Percentiles rank a stretch among this genome's conserved stretches.
These are phyloP conservation scores for Holacanthella duospinosa DNA, from an alignment of 2,888 invertebrate species.

Conservation along the genomic window DNA sequence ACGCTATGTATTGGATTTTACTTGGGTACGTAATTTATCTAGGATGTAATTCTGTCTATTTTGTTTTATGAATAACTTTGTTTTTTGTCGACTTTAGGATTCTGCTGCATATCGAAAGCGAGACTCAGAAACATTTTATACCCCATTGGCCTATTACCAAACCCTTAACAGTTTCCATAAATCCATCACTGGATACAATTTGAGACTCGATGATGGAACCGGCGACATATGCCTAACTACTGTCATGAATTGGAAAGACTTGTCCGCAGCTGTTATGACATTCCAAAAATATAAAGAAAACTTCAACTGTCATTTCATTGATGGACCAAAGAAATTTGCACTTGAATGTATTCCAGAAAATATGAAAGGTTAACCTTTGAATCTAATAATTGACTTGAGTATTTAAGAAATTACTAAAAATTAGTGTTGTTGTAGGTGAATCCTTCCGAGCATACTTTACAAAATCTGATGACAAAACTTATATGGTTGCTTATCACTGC, in stretches of 20 bases:
- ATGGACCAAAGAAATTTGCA: neutral
- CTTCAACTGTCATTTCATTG: neutral
- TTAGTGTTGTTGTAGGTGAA: neutral
- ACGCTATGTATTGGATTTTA: neutral
- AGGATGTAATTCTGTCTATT: no score
- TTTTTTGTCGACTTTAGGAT: neutral
- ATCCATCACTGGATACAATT: neutral
- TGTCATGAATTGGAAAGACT: neutral
- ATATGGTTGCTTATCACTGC: neutral
- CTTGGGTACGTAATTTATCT: neutral
- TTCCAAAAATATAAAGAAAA: neutral
- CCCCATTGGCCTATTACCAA: neutral
- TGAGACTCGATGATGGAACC: neutral
- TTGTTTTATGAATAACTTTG: neutral
- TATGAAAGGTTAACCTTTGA: neutral
- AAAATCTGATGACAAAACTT: neutral
- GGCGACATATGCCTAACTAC: neutral
- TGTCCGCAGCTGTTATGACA: neutral
- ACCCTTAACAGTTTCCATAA: neutral
- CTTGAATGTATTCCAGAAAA: neutral
- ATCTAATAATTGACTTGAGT: no score
- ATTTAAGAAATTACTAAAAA: no score
- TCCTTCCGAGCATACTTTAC: neutral
- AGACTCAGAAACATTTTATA: neutral
- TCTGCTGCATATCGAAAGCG: neutral